Base-by-base conservation (phyloP, 2,797 vertebrate genomes). In the Hafferia zeledoni region DNA sequence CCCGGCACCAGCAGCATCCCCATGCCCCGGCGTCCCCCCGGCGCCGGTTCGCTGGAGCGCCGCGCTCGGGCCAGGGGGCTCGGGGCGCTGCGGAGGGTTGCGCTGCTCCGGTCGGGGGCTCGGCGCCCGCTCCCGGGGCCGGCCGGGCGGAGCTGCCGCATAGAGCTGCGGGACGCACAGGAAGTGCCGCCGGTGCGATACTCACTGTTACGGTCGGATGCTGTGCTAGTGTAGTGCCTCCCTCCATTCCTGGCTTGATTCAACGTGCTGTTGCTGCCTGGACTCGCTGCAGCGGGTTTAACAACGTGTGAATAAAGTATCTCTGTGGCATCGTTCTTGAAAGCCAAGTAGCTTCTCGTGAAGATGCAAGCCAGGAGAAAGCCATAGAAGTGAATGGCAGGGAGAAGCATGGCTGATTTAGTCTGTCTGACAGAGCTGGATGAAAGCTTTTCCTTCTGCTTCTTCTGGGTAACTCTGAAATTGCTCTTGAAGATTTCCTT, bases 281-380 rank as follows among this genome's bases (percentile, higher is more conserved):
- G 97, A 55, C 96, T 96, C 94, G 98, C 98, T 60, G 97, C 96
- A 25, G 94, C 97, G 59, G 98, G 97, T 85, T 98, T 97, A 83
- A 96, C 98, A 53, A 98, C 98, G 64, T 98, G 98, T 2, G 99
- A 95, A 93, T 98, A 98, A 78, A 99, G 98, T 79, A 98, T 98
- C 98, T 99, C 99, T 28, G 99, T 99, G 53, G 98, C 99, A 97
- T 99, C 99, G 90, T 99, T 99, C 97, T 99, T 99, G 93, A 99
- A 98, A 96, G 98, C 97, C 83, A 97, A 98, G 95, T 98, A 98
- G 94, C 98, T 99, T 98, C 97, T 98, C 87, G 99, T 95, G 53
- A 99, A 98, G 97, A 99, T 70, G 97, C 98, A 99, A 33, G 98
- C 93, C 17, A 99, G 86, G 83, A 99, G 82, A 89, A 99, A 70